Evolutionary conservation across 2,888 invertebrate genomes (phyloP).

Genomic region (Watsonalla binaria): DNA sequence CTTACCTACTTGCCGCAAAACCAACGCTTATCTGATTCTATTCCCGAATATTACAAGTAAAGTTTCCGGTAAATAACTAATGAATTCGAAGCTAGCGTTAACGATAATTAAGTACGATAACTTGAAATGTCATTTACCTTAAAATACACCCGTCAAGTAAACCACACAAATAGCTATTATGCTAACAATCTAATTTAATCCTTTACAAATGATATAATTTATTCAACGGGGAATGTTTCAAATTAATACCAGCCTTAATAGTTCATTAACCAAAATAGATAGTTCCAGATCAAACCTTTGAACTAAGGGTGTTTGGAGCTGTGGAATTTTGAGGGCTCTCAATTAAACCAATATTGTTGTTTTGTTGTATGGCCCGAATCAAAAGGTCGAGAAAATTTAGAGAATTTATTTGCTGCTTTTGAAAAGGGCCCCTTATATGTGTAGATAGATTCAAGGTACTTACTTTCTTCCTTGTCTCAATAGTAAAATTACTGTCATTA

Average conservation of each 20-base stretch:
- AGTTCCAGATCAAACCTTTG: constrained; percentile 32
- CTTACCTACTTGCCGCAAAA: too few relatives aligned
- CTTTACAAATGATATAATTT: constrained; percentile 31
- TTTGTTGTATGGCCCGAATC: constrained; percentile 11
- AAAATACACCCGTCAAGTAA: too few relatives aligned
- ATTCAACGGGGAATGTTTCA: constrained; percentile 37
- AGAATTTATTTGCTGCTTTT: neutral
- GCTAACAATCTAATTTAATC: constrained; percentile 6
- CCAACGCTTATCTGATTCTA: too few relatives aligned
- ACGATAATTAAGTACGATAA: too few relatives aligned
- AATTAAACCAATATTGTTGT: constrained; percentile 26
- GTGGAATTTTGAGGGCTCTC: constrained; percentile 18
- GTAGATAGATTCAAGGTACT: too few relatives aligned
- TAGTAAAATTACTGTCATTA: too few relatives aligned
- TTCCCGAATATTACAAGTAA: too few relatives aligned
- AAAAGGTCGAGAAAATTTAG: constrained; percentile 1
- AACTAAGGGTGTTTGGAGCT: constrained; percentile 29
- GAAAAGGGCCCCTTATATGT: neutral
- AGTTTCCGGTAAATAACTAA: too few relatives aligned
- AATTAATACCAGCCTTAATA: constrained; percentile 37
- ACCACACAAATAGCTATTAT: neutral
- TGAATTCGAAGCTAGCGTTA: too few relatives aligned
- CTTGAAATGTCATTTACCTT: too few relatives aligned
- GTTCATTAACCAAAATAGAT: constrained; percentile 40
- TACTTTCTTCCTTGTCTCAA: too few relatives aligned